A percentile compares a stretch with the other conserved stretches of the same genome.
Evolutionary conservation across 92 coral and sea anemone genomes (phyloP).

Genomic region (Pocillopora meandrina): DNA sequence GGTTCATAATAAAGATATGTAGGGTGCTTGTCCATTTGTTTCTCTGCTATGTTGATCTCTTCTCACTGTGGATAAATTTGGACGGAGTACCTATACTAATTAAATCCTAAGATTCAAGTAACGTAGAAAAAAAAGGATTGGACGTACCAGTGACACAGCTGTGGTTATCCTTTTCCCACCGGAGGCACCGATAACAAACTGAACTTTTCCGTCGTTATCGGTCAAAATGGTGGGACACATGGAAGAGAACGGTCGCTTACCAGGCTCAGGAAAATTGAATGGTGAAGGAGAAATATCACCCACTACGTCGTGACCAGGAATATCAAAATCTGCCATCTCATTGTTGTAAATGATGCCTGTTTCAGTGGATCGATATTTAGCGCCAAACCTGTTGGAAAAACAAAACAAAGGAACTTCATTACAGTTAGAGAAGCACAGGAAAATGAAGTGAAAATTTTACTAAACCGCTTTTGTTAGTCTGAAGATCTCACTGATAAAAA

Average conservation of each 20-base stretch:
- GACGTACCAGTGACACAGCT: slow-evolving; percentile 58
- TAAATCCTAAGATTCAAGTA: background rate
- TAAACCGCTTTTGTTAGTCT: too few species aligned
- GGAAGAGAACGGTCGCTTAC: slow-evolving; percentile 72
- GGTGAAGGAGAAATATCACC: slow-evolving; percentile 59
- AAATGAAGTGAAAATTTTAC: too few species aligned
- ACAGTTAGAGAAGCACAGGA: too few species aligned
- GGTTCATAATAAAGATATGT: too few species aligned
- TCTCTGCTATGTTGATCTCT: too few species aligned
- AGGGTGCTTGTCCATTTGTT: too few species aligned
- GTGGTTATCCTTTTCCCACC: slow-evolving; percentile 73
- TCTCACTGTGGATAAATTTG: too few species aligned
- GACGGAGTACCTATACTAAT: too few species aligned
- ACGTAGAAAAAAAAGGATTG: background rate
- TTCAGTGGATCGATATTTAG: slow-evolving; percentile 51
- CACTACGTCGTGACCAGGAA: slow-evolving; percentile 33
- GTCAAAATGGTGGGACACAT: slow-evolving; percentile 70
- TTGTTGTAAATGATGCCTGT: slow-evolving; percentile 76
- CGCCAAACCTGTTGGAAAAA: slow-evolving; percentile 54
- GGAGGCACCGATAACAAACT: slow-evolving; percentile 66
- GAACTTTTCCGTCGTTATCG: slow-evolving; percentile 48
- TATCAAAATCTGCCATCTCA: slow-evolving; percentile 70
- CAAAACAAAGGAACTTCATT: background rate
- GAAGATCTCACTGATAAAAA: too few species aligned
- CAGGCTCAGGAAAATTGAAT: slow-evolving; percentile 62